phyloP scores from a whole-genome alignment of 1,140 invertebrate genomes.

The Ceratina japonica region DNA sequence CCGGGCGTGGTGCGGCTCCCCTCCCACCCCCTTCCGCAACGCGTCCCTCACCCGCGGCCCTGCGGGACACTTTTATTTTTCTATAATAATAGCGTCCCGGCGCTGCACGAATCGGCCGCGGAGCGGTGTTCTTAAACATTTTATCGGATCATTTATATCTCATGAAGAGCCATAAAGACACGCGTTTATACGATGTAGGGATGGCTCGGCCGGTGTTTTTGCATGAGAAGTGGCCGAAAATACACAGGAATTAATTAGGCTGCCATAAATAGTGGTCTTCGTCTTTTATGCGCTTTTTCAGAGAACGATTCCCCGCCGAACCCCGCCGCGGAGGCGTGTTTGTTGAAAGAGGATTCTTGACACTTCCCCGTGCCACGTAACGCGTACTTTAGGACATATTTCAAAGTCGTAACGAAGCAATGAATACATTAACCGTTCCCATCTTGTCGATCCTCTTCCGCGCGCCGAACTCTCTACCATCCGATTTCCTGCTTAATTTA shows the following conservation, averaged over 20 bases:
- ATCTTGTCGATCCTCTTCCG: constrained; percentile 9
- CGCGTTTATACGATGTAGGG: constrained; percentile 30
- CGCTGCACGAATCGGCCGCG: constrained; percentile 29
- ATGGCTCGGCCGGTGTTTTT: constrained; percentile 48
- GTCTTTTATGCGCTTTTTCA: constrained; percentile 55
- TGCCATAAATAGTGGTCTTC: constrained; percentile 62
- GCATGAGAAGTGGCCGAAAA: constrained; percentile 71
- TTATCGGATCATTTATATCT: constrained; percentile 76
- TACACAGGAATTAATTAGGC: constrained; percentile 73
- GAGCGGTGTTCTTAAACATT: constrained; percentile 62
- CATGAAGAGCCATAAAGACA: constrained; percentile 67
- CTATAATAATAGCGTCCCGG: constrained; percentile 59
- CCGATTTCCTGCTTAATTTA: constrained; percentile 19
- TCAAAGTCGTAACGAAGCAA: constrained; percentile 29
- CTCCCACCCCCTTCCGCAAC: constrained; percentile 11
- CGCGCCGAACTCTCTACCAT: constrained; percentile 3
- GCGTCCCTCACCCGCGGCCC: constrained; percentile 51
- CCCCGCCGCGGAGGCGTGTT: constrained; percentile 29
- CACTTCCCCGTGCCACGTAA: constrained; percentile 29
- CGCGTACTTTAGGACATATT: constrained; percentile 18
- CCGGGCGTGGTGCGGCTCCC: constrained; percentile 18
- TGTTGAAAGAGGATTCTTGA: constrained; percentile 33
- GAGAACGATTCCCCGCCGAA: constrained; percentile 28
- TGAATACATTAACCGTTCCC: constrained; percentile 36
- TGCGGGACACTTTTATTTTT: constrained; percentile 56